Base-by-base conservation (phyloP, 2,113 vertebrate genomes). In the Nasalis larvatus region DNA sequence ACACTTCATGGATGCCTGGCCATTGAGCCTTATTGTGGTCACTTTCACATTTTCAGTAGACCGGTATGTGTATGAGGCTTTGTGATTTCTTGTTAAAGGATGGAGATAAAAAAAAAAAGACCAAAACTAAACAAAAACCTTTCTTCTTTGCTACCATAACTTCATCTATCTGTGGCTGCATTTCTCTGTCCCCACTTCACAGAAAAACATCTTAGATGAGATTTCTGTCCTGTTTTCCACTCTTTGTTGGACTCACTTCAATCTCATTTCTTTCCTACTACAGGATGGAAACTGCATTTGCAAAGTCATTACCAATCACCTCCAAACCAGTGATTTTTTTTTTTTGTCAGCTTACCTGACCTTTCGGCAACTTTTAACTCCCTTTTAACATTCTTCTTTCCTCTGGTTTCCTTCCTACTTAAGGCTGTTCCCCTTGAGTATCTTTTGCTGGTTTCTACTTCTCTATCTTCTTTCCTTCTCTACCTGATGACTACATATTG, bases 41-140 rank as follows among this genome's bases (percentile, higher is more conserved):
- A 49, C 18, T 47, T 66, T 58, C 18, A 40, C 17, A 40, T 85
- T 89, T 54, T 78, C 52, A 91, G 88, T 63, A 21, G 37, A 54
- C 47, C 82, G n/a, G 9, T 71, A 35, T 45, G 17, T 32, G 5
- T 68, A 30, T 68, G 37, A 78, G 76, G 27, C 66, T 86, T 68
- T 80, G 68, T 47, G 91, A 52, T 47, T 94, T 95, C 37, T 91
- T 58, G 37, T 92, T 83, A 86, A 95, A 74, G 9, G 30, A 23
- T 63, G 40, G 16, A 82, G 45, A 86, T 78, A 32, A 8, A 32
- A 30, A 30, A 68, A 60, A 94, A 94, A 42, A 45, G 8, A 60
- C 25, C 40, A 81, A 45, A 68, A 11, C 16, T 14, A 91, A 91
- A 74, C 16, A 47, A 35, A 60, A 92, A n/a, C 20, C 5, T 25